Evolutionary conservation across 2,888 invertebrate species (phyloP).

Genomic region (Drymonia ruficornis): DNA sequence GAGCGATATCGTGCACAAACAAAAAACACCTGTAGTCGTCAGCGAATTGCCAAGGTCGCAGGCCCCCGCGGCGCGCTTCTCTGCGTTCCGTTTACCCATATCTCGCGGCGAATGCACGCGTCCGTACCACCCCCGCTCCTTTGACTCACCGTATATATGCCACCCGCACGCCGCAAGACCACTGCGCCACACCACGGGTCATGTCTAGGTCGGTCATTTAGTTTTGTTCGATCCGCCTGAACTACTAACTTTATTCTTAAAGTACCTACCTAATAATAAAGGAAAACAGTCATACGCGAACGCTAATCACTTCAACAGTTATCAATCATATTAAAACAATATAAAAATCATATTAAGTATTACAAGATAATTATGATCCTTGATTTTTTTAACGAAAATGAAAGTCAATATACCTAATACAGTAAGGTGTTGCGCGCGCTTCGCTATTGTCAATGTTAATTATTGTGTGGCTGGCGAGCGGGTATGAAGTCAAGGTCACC

Average conservation of each 20-base stretch:
- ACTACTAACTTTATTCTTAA: conserved; percentile 12
- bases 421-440: conserved; percentile 62
- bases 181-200: conserved; percentile 50
- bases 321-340: no score
- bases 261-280: neutral
- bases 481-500: conserved; percentile 74
- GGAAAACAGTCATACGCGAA: no score
- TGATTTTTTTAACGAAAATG: conserved; percentile 45
- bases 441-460: conserved; percentile 76
- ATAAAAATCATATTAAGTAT: no score
- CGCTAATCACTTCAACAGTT: no score
- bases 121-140: conserved; percentile 65
- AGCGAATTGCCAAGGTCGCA: conserved; percentile 80
- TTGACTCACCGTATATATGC: conserved; percentile 67
- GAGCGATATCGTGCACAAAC: conserved; percentile 71
- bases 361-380: no score
- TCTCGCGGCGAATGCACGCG: conserved; percentile 80
- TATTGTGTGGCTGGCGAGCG: conserved; percentile 58
- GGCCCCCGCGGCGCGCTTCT: conserved; percentile 73
- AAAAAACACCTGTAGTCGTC: conserved; percentile 84
- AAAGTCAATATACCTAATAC: conserved; percentile 51
- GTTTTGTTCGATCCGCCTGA: conserved; percentile 38
- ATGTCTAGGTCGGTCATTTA: conserved; percentile 63
- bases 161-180: conserved; percentile 43
- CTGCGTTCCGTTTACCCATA: conserved; percentile 82